Base-by-base conservation (phyloP, 2,888 invertebrate genomes). In the Anorthoa munda region DNA sequence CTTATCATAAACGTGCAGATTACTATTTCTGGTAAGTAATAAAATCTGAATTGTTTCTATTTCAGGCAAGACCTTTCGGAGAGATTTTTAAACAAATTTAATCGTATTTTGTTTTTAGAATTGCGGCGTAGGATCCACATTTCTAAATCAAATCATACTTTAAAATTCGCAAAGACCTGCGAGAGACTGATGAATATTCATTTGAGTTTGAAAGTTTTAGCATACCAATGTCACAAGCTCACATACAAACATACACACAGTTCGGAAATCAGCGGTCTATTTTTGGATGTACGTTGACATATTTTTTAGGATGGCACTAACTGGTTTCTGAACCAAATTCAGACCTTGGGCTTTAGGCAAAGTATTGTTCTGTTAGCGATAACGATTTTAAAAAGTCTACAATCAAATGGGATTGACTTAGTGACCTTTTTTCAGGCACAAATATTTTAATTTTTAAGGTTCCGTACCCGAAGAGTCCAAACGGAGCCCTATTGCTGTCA, bases 101-200 rank as follows among this genome's bases (percentile, higher is more conserved):
- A 51, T 48, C 9, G 31, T 17, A 48, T 48, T 23, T 64, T 0
- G 23, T 7, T 23, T 65, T 7, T 13, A 4, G 3, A 31, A 72
- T 55, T 23, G 15, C 26, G 1, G 9, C 5, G 17, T 15, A 39
- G 11, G 17, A 48, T 39, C 13, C 17, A 17, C 0, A 21, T 56
- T 75, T 39, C 2, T 11, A 31, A 72, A 72, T 75, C 23, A 39
- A 75, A 75, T 64, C 31, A 48, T 39, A 75, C 75, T 65, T 66
- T 50, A 15, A 76, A 66, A 73, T 76, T 66, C 21, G 5, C 45
- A 31, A 15, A 67, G 18, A 58, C 21, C 26, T 58, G 21, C 21
- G 45, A 45, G 39, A 50, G 9, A 58, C 13, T 50, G 21, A 50
- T 74, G 56, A 66, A 76, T 73, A 76, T 73, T 73, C 50, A 76